Base-by-base conservation (phyloP, 2,113 vertebrate species). In the Perca schrenkii region DNA sequence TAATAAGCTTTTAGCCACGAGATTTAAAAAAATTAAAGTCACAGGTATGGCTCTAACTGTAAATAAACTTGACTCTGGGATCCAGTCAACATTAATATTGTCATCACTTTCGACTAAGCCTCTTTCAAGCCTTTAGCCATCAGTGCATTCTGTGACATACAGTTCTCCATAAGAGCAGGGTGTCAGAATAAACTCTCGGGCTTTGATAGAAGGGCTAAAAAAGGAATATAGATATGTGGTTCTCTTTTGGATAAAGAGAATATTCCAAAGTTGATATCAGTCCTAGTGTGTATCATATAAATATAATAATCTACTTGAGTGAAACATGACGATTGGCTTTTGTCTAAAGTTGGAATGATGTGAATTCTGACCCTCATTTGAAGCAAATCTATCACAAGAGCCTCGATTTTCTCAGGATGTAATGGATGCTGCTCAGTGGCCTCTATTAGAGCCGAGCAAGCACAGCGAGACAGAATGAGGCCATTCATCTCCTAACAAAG, bases 401-500 rank as follows among this genome's bases (percentile, higher is more conserved):
- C 19, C 52, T 43, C 65, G 67, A 61, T 76, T 65, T 56, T 61
- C 74, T 70, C 53, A 25, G 78, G 56, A 47, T 22, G 70, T 64
- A 66, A 76, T 74, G 43, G 81, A 79, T 28, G 36, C 65, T 83
- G 75, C 74, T 89, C 77, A 77, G 57, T 84, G 83, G 86, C 88
- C 81, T 88, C 70, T 70, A 72, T 84, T 78, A 54, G 65, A 84
- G 72, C 40, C 2, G 8, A 36, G 62, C 47, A 15, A 43, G 78
- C 80, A 46, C 68, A 58, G 16, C 19, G 13, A 84, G 92, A 93
- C 89, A 92, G 92, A 93, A 92, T 86, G 84, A 93, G 90, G 88
- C 66, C 90, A 94, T 80, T 74, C 68, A 54, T 82, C 63, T 67
- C n/a, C 12, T 19, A 47, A 78, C 68, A 82, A 80, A 84, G 84